Conservation (phyloP, 2,888 invertebrate species). For the Encarsia formosa region DNA sequence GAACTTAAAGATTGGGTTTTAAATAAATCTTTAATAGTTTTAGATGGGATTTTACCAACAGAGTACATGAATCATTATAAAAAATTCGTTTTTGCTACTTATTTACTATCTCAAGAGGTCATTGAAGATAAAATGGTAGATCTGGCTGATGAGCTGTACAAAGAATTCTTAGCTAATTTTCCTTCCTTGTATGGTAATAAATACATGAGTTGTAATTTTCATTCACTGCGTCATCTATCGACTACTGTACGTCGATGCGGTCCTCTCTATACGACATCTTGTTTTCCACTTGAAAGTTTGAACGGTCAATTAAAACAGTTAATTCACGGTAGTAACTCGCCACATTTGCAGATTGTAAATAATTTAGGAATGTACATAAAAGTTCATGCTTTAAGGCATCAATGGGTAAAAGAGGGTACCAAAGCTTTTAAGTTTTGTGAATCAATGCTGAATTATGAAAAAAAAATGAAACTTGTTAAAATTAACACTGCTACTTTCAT, state of each 20-base stretch:
- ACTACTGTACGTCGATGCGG: background rate
- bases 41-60: background rate
- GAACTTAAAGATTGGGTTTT: slow-evolving; percentile 5
- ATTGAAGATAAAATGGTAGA: background rate
- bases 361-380: background rate
- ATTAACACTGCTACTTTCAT: background rate
- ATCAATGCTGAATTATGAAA: background rate
- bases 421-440: background rate
- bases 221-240: background rate
- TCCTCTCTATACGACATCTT: background rate
- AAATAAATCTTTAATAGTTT: background rate
- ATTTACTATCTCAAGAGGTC: background rate
- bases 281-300: background rate
- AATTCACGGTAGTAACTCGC: background rate
- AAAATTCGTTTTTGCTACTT: background rate
- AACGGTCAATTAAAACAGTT: background rate
- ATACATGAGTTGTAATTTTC: slow-evolving; percentile 5
- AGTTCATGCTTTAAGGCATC: background rate
- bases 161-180: background rate
- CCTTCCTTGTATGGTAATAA: background rate
- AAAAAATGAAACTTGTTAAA: background rate
- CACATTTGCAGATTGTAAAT: background rate
- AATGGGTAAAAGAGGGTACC: background rate
- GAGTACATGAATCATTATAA: slow-evolving; percentile 1
- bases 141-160: background rate